Conservation (phyloP, 2,888 invertebrate species). For the Cantharis rufa region DNA sequence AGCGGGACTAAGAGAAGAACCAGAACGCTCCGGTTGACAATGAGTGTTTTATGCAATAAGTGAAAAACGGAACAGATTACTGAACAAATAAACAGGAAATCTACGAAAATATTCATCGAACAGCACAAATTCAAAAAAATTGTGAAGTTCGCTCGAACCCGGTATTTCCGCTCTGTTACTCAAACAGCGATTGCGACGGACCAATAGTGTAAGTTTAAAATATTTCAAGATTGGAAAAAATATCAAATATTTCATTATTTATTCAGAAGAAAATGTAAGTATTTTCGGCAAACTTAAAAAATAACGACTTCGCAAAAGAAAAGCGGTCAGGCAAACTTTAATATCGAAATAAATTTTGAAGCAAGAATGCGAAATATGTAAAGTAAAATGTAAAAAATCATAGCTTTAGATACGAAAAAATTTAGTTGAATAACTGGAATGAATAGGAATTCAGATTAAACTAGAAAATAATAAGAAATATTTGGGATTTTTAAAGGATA, state of each 20-base stretch:
- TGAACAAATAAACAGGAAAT: too few species aligned
- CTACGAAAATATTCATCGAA: too few species aligned
- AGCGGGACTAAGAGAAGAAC: too few species aligned
- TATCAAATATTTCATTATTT: not conserved
- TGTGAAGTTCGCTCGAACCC: too few species aligned
- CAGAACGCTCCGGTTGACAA: too few species aligned
- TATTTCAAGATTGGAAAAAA: too few species aligned
- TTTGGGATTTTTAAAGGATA: not conserved
- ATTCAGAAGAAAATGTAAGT: not conserved
- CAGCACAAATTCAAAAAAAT: too few species aligned
- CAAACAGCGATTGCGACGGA: too few species aligned
- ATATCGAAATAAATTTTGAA: not conserved
- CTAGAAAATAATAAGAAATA: not conserved
- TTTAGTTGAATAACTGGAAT: not conserved
- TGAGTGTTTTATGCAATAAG: too few species aligned
- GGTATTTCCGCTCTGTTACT: too few species aligned
- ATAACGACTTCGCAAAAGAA: not conserved
- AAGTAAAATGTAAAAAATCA: not conserved
- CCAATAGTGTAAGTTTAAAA: too few species aligned
- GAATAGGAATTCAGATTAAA: not conserved
- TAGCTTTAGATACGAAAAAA: not conserved
- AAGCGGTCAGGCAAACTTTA: not conserved
- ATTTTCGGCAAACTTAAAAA: not conserved
- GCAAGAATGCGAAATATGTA: not conserved
- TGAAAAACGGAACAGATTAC: too few species aligned